Evolutionary conservation across 2,797 vertebrate species (phyloP).

Genomic region (Spheniscus humboldti): DNA sequence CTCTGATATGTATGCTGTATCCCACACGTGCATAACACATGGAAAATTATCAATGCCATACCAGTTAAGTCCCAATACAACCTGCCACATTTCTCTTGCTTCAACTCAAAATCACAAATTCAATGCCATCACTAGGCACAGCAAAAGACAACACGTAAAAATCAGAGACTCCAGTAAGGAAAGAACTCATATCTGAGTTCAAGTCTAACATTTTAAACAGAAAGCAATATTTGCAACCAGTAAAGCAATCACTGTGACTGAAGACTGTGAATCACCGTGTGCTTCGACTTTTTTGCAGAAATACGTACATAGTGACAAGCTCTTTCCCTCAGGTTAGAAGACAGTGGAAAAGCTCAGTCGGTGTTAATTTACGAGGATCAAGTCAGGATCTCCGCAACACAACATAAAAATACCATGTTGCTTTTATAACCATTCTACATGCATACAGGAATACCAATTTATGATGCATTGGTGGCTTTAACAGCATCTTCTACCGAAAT

Average conservation of each 20-base stretch:
- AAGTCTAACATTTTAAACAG: background rate
- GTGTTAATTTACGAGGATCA: background rate
- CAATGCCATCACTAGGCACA: background rate
- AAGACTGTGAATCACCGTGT: background rate
- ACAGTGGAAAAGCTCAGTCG: background rate
- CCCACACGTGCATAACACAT: background rate
- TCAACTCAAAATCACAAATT: background rate
- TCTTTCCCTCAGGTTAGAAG: background rate
- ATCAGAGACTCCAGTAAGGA: background rate
- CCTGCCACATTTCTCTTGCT: background rate
- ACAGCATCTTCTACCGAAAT: background rate
- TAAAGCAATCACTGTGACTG: background rate
- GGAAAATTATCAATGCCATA: background rate
- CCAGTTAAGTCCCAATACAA: background rate
- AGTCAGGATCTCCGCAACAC: background rate
- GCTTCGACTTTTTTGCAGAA: background rate
- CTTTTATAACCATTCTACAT: background rate
- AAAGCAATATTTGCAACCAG: background rate
- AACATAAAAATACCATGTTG: background rate
- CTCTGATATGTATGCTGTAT: background rate
- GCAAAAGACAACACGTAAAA: background rate
- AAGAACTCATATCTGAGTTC: background rate
- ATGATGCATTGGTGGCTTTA: background rate
- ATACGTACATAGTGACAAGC: background rate
- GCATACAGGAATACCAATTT: background rate